A percentile compares a stretch with the other conserved stretches of the same genome.
phyloP scores from a whole-genome alignment of 2,113 vertebrate species.

The Aramus guarauna region DNA sequence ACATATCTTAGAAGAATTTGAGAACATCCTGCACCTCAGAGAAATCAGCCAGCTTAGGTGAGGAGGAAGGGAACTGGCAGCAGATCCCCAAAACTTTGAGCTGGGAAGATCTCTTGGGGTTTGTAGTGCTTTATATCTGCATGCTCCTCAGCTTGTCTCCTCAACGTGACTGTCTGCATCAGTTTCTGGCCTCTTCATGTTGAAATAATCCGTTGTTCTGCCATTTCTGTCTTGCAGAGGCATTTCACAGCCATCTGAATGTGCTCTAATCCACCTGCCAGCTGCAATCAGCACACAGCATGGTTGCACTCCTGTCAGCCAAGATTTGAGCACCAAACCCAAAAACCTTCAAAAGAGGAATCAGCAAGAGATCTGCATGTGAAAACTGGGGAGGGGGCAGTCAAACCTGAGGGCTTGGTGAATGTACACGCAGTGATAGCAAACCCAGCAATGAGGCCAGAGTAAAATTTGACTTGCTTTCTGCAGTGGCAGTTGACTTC shows the following conservation, averaged over 20 bases:
- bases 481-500: neutral
- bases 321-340: neutral
- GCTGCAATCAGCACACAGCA: slow-evolving; percentile 51
- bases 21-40: slow-evolving; percentile 24
- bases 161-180: slow-evolving; percentile 2
- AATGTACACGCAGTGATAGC: neutral
- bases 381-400: neutral
- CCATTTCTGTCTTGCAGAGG: neutral
- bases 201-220: slow-evolving; percentile 40
- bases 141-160: neutral
- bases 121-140: neutral
- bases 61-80: slow-evolving; percentile 38
- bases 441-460: neutral
- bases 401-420: neutral
- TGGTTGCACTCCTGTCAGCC: neutral
- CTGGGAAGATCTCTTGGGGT: neutral
- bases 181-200: slow-evolving; percentile 12
- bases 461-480: neutral
- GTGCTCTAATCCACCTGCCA: slow-evolving; percentile 56
- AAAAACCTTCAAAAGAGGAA: slow-evolving; percentile 33
- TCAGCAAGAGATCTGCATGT: slow-evolving; percentile 2
- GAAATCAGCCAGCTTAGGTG: slow-evolving; percentile 6
- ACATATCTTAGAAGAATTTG: slow-evolving; percentile 28
- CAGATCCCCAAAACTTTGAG: slow-evolving; percentile 6
- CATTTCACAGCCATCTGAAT: slow-evolving; percentile 49